Base-by-base conservation (phyloP, 2,113 vertebrate species). In the Dicaeum eximium region DNA sequence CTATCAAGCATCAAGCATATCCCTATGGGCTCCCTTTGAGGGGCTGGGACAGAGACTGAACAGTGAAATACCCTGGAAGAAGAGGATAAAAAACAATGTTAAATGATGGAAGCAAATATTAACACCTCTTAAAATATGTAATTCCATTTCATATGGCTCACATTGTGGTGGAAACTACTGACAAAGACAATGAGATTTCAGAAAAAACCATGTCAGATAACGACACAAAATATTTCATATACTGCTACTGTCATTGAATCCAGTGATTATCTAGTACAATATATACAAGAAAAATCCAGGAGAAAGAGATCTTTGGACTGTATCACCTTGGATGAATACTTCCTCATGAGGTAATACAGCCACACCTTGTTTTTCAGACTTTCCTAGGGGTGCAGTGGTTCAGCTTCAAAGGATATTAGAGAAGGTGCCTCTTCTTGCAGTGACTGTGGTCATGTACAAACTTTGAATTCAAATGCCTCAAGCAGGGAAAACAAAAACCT, bases 161-260 rank as follows among this genome's bases (percentile, higher is more conserved):
- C 9, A 24, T 74, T 56, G 17, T 1, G 9, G 64, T 15, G 30
- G 22, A 77, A 93, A 61, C 9, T 38, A 45, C 40, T 80, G 24
- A 44, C 58, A 38, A 60, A 64, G 48, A 38, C n/a, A 77, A 40
- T 8, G 24, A 44, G 4, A 57, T 80, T 86, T 86, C 40, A 69
- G 75, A 82, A 61, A 88, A 80, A 84, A 6, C 4, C 22, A 6
- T 44, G 53, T 79, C 71, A 61, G n/a, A 56, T 22, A 60, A 48
- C 7, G 7, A 44, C 24, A 48, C 2, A 35, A 56, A 58, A 67
- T 13, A 1, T 51, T 79, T 75, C 0, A 0, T 38, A 13, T 50
- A 33, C 31, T 56, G 21, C 27, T 80, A 51, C 17, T 64, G 14
- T 17, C 19, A 44, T 42, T 83, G 58, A 65, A 92, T 72, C 33